Evolutionary conservation across 1,140 invertebrate genomes (phyloP), one percentile per base, ranked within the genome.

Genomic region (Drosophila watanabei): DNA sequence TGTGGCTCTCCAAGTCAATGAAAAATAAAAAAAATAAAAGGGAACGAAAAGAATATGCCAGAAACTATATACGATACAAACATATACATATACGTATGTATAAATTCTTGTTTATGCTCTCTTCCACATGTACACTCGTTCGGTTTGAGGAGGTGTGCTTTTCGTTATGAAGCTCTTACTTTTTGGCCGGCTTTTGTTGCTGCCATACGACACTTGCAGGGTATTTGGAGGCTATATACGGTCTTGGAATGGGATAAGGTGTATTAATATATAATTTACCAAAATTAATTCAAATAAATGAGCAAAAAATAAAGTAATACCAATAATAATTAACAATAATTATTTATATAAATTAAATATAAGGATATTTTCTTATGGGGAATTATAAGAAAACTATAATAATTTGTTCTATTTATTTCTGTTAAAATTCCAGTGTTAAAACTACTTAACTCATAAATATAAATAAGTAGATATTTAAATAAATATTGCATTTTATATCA

Each of bases 101-200:
- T 70, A 33, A 16, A 37, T 37, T n/a, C 54, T 46, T 45, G 63
- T 63, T 66, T 45, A 63, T 63, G 58, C 58, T 57, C 54, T 57
- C 20, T 35, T 18, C 37, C 43, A 33, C 39, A 37, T 75, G 35
- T 57, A 56, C 32, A 30, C 45, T 66, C 20, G 20, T 28, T 57
- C 18, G 13, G 30, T 33, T 39, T 24, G 35, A 59, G 11, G 28
- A 8, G 14, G 16, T 52, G 33, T 45, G 28, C 11, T 37, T 59
- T 62, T 35, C 68, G 61, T 41, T 51, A 48, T 59, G 59, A 39
- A 18, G 70, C 59, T 80, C 61, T 80, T 76, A 71, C 65, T 56
- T 70, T 54, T 54, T 72, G 32, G 32, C 69, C 57, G 49, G 58
- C 37, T 54, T 39, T 59, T 49, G 45, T 75, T 48, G 32, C 33